Percentiles rank a stretch among this genome's conserved stretches.
Conservation (phyloP, 2,113 vertebrate species). For the Martes martes region DNA sequence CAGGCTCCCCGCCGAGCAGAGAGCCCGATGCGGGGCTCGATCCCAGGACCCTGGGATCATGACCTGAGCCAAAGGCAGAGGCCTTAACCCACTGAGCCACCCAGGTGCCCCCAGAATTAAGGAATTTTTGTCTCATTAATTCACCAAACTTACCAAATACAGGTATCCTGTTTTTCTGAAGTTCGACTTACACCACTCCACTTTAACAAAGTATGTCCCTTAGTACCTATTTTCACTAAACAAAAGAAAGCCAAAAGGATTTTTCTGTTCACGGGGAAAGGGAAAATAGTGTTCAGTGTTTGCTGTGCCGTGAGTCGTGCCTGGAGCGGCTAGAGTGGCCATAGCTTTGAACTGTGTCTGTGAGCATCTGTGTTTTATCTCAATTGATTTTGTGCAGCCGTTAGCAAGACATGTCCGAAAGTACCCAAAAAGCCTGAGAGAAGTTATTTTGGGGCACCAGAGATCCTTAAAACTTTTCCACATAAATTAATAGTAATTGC, state of each 20-base stretch:
- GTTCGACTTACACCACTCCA: neutral
- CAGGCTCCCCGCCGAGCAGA: too few relatives aligned
- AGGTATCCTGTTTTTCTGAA: neutral
- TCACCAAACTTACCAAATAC: conserved; percentile 9
- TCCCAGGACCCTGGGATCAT: too few relatives aligned
- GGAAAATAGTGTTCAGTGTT: neutral
- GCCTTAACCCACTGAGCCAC: too few relatives aligned
- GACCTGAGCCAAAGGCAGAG: too few relatives aligned
- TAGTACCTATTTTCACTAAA: neutral
- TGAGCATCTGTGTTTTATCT: neutral
- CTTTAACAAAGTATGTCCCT: neutral
- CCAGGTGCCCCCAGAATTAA: neutral
- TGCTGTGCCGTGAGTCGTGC: neutral
- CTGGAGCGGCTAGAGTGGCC: neutral
- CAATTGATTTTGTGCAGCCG: neutral
- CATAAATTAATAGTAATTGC: neutral
- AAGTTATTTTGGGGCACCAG: neutral
- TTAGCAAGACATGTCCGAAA: neutral
- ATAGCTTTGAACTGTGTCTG: neutral
- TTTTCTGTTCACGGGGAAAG: neutral
- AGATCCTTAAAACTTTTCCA: neutral
- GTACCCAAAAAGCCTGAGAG: neutral
- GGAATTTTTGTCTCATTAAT: neutral
- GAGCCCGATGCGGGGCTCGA: too few relatives aligned
- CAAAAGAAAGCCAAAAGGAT: neutral